Evolutionary conservation across 2,797 vertebrate species (phyloP).

Genomic region (Coluber constrictor): DNA sequence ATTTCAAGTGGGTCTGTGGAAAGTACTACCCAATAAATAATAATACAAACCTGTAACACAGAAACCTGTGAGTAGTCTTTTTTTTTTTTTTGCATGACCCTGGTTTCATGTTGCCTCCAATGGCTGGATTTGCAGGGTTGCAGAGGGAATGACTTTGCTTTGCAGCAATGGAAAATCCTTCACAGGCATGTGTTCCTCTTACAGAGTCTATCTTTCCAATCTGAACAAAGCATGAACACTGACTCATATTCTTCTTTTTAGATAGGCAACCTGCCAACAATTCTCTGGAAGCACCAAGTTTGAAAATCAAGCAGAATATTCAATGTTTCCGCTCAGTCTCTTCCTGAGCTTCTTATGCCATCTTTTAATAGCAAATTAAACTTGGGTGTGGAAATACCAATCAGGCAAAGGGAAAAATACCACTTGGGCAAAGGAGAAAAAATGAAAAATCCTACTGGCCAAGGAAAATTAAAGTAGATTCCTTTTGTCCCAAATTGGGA

Average conservation of each 20-base stretch:
- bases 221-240: slow-evolving; percentile 62
- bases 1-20: not conserved
- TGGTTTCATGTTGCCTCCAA: slow-evolving; percentile 58
- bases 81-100: slow-evolving; percentile 52
- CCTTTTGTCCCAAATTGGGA: not conserved
- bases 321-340: not conserved
- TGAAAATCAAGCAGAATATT: slow-evolving; percentile 2
- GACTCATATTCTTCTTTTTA: slow-evolving; percentile 59
- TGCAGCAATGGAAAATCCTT: slow-evolving; percentile 67
- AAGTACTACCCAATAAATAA: not conserved
- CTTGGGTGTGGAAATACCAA: not conserved
- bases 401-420: not conserved
- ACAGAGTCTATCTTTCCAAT: slow-evolving; percentile 56
- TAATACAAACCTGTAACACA: not conserved
- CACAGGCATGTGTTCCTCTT: slow-evolving; percentile 58
- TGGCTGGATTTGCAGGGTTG: slow-evolving; percentile 66
- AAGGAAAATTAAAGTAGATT: not conserved
- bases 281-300: slow-evolving; percentile 36
- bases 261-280: slow-evolving; percentile 49
- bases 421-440: no score
- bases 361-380: not conserved
- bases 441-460: not conserved
- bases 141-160: slow-evolving; percentile 63
- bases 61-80: slow-evolving; percentile 57
- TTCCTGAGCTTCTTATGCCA: not conserved